Percentiles rank a stretch among this genome's conserved stretches.
These are phyloP conservation scores for Sakesphorus luctuosus DNA, from an alignment of 2,113 vertebrate genomes.

Conservation along the genomic window DNA sequence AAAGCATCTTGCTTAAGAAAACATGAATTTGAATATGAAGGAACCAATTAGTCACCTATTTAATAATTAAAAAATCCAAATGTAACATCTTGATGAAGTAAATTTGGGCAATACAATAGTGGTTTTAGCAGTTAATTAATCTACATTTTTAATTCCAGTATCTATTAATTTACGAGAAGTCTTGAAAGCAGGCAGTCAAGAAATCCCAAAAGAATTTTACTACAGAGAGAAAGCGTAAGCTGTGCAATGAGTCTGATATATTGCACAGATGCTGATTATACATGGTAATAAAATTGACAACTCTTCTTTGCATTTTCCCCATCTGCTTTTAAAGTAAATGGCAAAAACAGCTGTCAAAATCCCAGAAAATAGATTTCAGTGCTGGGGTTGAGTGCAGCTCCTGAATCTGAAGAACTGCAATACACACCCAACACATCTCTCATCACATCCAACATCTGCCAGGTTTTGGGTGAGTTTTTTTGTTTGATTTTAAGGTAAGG, in stretches of 20 bases:
- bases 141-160: not conserved
- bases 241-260: conserved; percentile 53
- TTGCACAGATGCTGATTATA: conserved; percentile 76
- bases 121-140: conserved; percentile 4
- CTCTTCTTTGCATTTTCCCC: conserved; percentile 71
- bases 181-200: conserved; percentile 8
- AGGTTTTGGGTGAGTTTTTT: not conserved
- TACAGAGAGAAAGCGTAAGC: conserved; percentile 39
- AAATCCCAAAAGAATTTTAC: conserved; percentile 48
- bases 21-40: not conserved
- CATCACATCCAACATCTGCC: not conserved
- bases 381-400: conserved; percentile 19
- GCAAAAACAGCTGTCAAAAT: conserved; percentile 76
- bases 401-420: conserved; percentile 40
- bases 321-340: conserved; percentile 78
- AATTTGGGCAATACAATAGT: not conserved
- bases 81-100: not conserved
- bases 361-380: conserved; percentile 57
- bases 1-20: not conserved
- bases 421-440: conserved; percentile 3
- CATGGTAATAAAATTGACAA: conserved; percentile 76
- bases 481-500: conserved; percentile 39
- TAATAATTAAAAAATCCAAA: not conserved
- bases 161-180: conserved; percentile 7
- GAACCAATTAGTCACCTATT: not conserved